Base-by-base conservation (phyloP, 2,888 invertebrate species). In the Eristalis pertinax region DNA sequence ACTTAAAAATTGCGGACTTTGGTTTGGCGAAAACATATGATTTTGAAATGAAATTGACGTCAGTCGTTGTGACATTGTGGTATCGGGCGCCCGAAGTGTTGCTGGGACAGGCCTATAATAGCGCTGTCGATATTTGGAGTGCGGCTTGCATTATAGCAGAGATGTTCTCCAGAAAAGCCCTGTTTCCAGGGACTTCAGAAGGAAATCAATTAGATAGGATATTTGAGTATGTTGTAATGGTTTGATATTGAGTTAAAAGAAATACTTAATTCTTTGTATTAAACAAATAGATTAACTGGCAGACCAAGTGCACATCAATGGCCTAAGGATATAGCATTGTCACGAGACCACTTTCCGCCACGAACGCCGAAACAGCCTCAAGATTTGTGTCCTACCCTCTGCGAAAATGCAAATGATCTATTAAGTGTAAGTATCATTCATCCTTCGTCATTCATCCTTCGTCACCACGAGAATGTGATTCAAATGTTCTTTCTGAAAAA, bases 91-190 rank as follows among this genome's bases (percentile, higher is more conserved):
- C 99, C 0, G 99, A 99, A 93, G 97, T 99, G 0, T 94, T 99
- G 0, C 94, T 99, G 1, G 97, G 97, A 58, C 95, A 96, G 74
- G 94, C 96, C 0, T 99, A 99, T 94, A 97, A 98, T 89, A 97
- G 98, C 0, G 96, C 98, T 0, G 97, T 99, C 15, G 99, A 99
- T 93, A 95, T 99, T 89, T 99, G 99, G 99, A 98, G 99, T 11
- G 95, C 97, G 58, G 99, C 97, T 1, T 99, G 99, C 92, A 99
- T 99, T 85, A 95, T 99, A 90, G 98, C 97, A 0, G 99, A 99
- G 94, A 94, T 99, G 89, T 96, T 95, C 91, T 95, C 96, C 56
- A 93, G 97, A 29, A 94, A 94, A 85, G 97, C 99, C 0, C 92
- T 99, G 58, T 98, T 99, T 92, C 96, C 96, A 32, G 99, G 99